Evolutionary conservation across 2,797 vertebrate genomes (phyloP).

Genomic region (Falco columbarius): DNA sequence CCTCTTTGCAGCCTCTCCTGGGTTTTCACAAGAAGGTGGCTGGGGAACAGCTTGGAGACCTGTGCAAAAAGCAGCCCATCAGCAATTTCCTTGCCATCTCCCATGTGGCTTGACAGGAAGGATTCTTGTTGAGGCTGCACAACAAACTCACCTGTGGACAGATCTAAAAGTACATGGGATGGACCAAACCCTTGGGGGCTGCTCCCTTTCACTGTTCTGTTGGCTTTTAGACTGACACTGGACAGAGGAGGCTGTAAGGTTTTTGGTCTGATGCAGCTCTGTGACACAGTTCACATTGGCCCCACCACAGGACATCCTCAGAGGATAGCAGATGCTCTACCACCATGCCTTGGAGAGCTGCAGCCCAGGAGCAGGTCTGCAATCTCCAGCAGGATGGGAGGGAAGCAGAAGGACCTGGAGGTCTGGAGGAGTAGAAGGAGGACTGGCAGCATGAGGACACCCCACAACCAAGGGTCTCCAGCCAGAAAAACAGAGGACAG

Average conservation of each 20-base stretch:
- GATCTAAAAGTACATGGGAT: neutral
- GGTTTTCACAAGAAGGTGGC: neutral
- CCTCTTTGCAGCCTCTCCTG: neutral
- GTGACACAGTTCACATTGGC: fast-evolving
- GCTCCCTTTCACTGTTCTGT: neutral
- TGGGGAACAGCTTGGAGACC: neutral
- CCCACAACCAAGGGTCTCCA: neutral
- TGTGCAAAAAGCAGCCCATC: neutral
- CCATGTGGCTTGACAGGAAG: neutral
- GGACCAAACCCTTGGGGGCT: neutral
- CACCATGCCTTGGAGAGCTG: neutral
- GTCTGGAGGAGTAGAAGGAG: neutral
- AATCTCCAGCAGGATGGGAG: neutral
- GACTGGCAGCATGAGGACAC: neutral
- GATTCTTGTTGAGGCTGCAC: fast-evolving
- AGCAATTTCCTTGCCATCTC: neutral
- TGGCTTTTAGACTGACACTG: fast-evolving
- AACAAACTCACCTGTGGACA: neutral
- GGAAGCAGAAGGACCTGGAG: neutral
- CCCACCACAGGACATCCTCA: neutral
- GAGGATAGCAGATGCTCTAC: neutral
- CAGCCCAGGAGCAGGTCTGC: neutral
- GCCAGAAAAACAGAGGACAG: fast-evolving
- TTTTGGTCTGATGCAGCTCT: neutral
- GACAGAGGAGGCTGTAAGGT: neutral